A percentile compares a stretch with the other conserved stretches of the same genome.
Conservation (phyloP, 2,888 invertebrate genomes). For the Heliconius ismenius region DNA sequence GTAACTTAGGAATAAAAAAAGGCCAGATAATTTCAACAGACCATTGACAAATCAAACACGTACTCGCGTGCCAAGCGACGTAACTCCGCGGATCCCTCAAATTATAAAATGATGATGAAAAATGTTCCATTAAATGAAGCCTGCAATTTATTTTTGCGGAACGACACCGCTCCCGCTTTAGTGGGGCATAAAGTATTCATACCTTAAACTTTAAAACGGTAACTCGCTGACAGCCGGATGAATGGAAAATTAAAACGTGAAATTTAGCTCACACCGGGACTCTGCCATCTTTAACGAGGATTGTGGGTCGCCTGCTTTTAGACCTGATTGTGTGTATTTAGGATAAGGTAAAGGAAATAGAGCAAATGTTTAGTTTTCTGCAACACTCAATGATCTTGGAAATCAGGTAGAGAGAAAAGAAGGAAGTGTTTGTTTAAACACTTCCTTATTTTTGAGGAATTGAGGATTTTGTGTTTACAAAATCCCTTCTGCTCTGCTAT, state of each 20-base stretch:
- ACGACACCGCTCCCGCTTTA: conserved; percentile 38
- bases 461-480: too few species aligned
- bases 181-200: conserved; percentile 44
- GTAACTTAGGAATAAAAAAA: not conserved
- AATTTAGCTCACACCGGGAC: conserved; percentile 38
- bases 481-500: too few species aligned
- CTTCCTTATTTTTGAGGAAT: too few species aligned
- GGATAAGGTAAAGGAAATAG: conserved; percentile 34
- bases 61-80: conserved; percentile 14
- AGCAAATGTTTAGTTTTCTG: too few species aligned
- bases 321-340: conserved; percentile 49
- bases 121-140: conserved; percentile 44
- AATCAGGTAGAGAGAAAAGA: too few species aligned
- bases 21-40: conserved; percentile 5
- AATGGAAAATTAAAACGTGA: conserved; percentile 45
- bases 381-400: too few species aligned
- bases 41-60: conserved; percentile 29
- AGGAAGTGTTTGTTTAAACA: too few species aligned
- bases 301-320: conserved; percentile 33
- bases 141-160: conserved; percentile 41
- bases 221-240: conserved; percentile 43
- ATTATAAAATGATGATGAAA: conserved; percentile 44
- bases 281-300: conserved; percentile 11
- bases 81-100: conserved; percentile 34
- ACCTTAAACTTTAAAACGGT: conserved; percentile 44